Conservation (phyloP, 2,113 vertebrate species). For the Elephantulus edwardii region DNA sequence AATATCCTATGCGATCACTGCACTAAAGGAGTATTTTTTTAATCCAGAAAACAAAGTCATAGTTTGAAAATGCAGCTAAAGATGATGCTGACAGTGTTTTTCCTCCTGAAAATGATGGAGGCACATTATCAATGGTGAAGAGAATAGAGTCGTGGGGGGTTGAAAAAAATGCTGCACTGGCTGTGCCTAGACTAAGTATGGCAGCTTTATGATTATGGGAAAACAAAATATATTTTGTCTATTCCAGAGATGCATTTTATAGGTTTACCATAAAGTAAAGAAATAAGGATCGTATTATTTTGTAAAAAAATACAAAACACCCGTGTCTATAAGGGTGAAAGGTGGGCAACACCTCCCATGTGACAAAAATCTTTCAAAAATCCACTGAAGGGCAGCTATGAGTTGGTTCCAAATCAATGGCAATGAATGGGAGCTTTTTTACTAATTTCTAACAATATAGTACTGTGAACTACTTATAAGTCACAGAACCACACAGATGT, state of each 20-base stretch:
- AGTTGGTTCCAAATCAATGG: too few species aligned
- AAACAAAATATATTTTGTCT: slow-evolving; percentile 9
- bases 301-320: too few species aligned
- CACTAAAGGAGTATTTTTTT: slow-evolving; percentile 11
- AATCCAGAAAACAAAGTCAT: slow-evolving; percentile 30
- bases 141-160: background rate
- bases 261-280: slow-evolving; percentile 39
- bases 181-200: background rate
- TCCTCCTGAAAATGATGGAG: background rate
- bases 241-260: slow-evolving; percentile 49
- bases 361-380: too few species aligned
- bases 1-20: background rate
- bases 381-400: too few species aligned
- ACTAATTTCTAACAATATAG: background rate
- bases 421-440: too few species aligned
- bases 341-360: too few species aligned
- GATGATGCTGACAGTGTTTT: background rate
- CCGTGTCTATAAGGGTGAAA: too few species aligned
- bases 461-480: background rate
- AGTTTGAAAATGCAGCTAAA: slow-evolving; percentile 67
- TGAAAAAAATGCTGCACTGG: background rate
- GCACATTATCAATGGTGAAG: background rate
- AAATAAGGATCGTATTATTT: slow-evolving; percentile 5
- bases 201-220: background rate
- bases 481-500: background rate